Conservation (phyloP, 2,888 invertebrate genomes). For the Spodoptera exigua region DNA sequence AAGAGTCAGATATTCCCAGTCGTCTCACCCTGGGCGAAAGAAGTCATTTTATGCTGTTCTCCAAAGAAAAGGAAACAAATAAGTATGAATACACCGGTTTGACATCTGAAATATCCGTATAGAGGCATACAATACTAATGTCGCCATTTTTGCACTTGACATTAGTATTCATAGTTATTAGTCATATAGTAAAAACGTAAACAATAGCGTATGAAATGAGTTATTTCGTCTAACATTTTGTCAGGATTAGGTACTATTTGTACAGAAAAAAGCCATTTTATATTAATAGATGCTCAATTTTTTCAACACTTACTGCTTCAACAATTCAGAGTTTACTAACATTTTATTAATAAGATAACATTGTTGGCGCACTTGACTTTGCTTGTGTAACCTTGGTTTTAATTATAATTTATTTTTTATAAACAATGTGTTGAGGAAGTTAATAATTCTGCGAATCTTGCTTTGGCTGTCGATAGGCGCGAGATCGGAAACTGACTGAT, state of each 20-base stretch:
- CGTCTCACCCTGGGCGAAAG: too few relatives aligned
- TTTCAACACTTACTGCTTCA: slow-evolving; percentile 25
- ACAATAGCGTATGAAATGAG: slow-evolving; percentile 2
- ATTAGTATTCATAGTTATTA: too few relatives aligned
- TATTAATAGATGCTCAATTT: slow-evolving; percentile 14
- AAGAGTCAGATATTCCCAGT: too few relatives aligned
- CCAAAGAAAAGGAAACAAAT: too few relatives aligned
- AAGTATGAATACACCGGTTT: too few relatives aligned
- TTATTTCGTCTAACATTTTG: slow-evolving; percentile 23
- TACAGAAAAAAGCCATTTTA: slow-evolving; percentile 12
- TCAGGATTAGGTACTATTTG: slow-evolving; percentile 17
- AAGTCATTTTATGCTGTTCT: too few relatives aligned
- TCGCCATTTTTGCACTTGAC: slow-evolving; percentile 2
- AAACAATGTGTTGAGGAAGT: slow-evolving; percentile 53
- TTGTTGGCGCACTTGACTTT: slow-evolving; percentile 64
- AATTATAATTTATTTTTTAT: slow-evolving; percentile 56
- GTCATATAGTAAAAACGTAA: slow-evolving; percentile 21
- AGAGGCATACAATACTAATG: background rate
- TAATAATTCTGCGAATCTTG: slow-evolving; percentile 58
- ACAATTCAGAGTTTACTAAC: slow-evolving; percentile 34
- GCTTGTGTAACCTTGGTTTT: slow-evolving; percentile 58
- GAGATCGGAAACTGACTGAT: slow-evolving; percentile 32
- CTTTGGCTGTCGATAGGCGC: slow-evolving; percentile 47
- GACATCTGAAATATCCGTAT: too few relatives aligned
- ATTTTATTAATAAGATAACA: slow-evolving; percentile 45